Base-by-base conservation (phyloP, 1,140 invertebrate genomes). In the Cydia pomonella region DNA sequence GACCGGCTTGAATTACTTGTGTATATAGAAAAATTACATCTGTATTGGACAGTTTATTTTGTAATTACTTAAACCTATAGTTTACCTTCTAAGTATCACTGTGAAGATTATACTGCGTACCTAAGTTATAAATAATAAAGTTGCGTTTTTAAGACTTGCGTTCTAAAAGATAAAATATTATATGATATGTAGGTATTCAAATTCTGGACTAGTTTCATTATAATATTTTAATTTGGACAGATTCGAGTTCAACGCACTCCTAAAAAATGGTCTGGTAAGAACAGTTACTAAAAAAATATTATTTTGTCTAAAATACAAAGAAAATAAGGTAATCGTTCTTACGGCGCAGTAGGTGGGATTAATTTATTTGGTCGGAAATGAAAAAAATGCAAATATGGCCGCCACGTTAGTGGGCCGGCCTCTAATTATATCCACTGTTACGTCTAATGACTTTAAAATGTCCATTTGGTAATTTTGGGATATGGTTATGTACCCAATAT, bases 361-460 rank as follows among this genome's bases (percentile, higher is more conserved):
- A 59, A 59, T 23, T 59, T 23, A 23, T 59, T 59, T 23, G 18
- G 21, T 23, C 53, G 53, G 53, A 59, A 59, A 59, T 59, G 18
- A 59, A 59, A 59, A 59, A 59, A 59, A 59, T 59, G 53, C 53
- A 59, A 59, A 59, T 59, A 59, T 59, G 53, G 53, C 53, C 21
- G 21, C 53, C 18, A 50, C 21, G 21, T 23, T 23, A 59, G 53
- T 59, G 53, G 53, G 53, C 53, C n/a, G 53, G 21, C 53, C 21
- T 3, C 21, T 23, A 21, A 59, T 23, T 59, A 7, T 59, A 53
- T 53, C 16, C 53, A 10, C 53, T 59, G 21, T 59, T 59, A 18
- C 53, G 53, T 23, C 21, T 21, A 59, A 23, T 23, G 53, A 23
- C 53, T 59, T 23, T 59, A 59, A 23, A 50, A 21, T 23, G 23